These are phyloP conservation scores for Emydocephalus ijimae DNA, from an alignment of 2,113 vertebrate species.

Conservation along the genomic window DNA sequence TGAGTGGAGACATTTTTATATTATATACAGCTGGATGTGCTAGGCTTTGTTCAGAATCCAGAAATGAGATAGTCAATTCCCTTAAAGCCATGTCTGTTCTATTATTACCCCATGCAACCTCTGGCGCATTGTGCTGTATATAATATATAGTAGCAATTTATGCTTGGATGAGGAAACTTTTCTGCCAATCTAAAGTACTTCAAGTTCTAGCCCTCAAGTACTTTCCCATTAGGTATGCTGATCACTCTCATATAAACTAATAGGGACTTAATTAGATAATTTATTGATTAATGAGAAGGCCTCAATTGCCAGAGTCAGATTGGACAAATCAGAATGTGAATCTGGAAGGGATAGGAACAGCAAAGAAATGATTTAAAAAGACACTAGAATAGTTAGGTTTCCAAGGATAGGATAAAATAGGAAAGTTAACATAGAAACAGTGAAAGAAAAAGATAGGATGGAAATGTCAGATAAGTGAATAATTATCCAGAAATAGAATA, in stretches of 20 bases:
- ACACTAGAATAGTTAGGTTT: neutral
- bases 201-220: neutral
- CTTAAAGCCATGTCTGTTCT: neutral
- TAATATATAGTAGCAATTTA: neutral
- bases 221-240: neutral
- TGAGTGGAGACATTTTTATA: neutral
- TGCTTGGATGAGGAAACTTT: neutral
- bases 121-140: neutral
- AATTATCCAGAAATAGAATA: neutral
- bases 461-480: neutral
- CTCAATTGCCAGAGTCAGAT: neutral
- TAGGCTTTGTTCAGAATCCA: neutral
- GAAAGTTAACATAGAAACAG: neutral
- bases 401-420: neutral
- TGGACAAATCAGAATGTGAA: neutral
- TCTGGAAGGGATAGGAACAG: neutral
- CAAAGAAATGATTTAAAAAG: neutral
- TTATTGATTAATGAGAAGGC: neutral
- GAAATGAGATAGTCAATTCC: neutral
- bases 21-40: neutral
- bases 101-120: neutral
- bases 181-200: neutral
- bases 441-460: neutral
- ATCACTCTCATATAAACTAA: neutral
- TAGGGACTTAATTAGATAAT: neutral